A percentile compares a stretch with the other conserved stretches of the same genome.
Conservation (phyloP, 2,797 vertebrate genomes). For the Cuniculus paca region DNA sequence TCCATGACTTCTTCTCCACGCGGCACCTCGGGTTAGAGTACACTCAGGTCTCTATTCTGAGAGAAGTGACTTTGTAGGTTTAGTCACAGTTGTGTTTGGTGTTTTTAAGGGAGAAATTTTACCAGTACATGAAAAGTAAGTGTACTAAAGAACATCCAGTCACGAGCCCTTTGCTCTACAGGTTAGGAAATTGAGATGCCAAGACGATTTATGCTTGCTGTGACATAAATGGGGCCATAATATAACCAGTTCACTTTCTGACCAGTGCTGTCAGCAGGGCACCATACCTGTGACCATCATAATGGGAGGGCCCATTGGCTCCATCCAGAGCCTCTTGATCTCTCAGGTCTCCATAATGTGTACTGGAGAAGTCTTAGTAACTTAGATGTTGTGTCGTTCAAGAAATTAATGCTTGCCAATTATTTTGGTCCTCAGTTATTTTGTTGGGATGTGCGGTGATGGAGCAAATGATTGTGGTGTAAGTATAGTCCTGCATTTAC, state of each 20-base stretch:
- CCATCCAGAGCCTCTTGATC: not conserved
- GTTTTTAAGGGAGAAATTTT: slow-evolving; percentile 23
- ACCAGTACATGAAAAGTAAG: not conserved
- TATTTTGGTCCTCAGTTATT: slow-evolving; percentile 92
- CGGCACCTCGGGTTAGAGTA: not conserved
- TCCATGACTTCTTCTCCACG: not conserved
- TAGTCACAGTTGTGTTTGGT: slow-evolving; percentile 21
- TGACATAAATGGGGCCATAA: not conserved
- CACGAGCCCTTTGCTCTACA: not conserved
- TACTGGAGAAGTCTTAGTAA: slow-evolving; percentile 19
- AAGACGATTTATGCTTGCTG: not conserved
- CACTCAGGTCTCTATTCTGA: not conserved
- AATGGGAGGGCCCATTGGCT: slow-evolving; percentile 33
- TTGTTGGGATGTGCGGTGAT: slow-evolving; percentile 99
- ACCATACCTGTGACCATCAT: not conserved
- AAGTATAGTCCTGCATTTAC: slow-evolving; percentile 85
- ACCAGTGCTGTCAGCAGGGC: not conserved
- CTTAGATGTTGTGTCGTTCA: not conserved
- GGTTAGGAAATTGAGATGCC: slow-evolving; percentile 10
- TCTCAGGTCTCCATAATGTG: slow-evolving; percentile 33
- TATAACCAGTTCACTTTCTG: not conserved
- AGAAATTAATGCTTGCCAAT: slow-evolving; percentile 71
- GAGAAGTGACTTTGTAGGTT: not conserved
- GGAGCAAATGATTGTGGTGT: slow-evolving; percentile 99
- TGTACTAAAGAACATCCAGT: not conserved